Evolutionary conservation across 2,888 invertebrate genomes (phyloP), one percentile per base, ranked within the genome.

Genomic region (Callyntrura guangdongensis): DNA sequence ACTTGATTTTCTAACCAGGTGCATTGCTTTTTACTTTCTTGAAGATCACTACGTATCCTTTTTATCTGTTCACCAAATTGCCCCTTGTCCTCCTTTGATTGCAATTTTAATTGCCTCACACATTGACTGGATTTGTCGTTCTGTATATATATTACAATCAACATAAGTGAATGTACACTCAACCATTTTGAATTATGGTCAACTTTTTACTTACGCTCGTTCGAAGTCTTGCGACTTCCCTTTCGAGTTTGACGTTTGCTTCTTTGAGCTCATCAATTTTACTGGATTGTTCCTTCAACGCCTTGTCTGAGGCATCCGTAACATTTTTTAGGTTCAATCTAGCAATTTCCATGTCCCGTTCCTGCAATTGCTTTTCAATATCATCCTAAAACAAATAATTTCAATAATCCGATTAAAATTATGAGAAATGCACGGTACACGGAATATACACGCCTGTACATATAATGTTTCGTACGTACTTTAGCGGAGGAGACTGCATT

Each of bases 1-100:
- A 93, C 69, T 87, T 93, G 93, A 11, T 79, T 45, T 56, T 93
- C 92, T 14, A 93, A 87, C 93, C 93, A 93, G 79, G 69, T 84
- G 47, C 92, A 93, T 27, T 93, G 92, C 11, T 93, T 92, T 61
- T 92, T 93, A 9, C 89, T 86, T 56, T 92, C 89, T 11, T 84
- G 25, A 11, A 86, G 90, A 82, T 93, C 93, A 22, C 88, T 86
- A 0, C 14, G 36, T 8, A 77, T 56, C 9, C 72, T 49, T 17
- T 86, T 67, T 0, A 93, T 20, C 22, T 91, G 56, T 8, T 92
- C 92, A n/a, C 53, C 81, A 87, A 85, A 93, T 27, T 92, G 87
- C 2, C 72, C 49, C 17, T 92, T 92, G 53, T 93, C 88, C 45
- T 93, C 92, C 5, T 85, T 91, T 0, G 92, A 45, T 17, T 81